Evolutionary conservation across 2,888 invertebrate genomes (phyloP).

Genomic region (Ormia ochracea): DNA sequence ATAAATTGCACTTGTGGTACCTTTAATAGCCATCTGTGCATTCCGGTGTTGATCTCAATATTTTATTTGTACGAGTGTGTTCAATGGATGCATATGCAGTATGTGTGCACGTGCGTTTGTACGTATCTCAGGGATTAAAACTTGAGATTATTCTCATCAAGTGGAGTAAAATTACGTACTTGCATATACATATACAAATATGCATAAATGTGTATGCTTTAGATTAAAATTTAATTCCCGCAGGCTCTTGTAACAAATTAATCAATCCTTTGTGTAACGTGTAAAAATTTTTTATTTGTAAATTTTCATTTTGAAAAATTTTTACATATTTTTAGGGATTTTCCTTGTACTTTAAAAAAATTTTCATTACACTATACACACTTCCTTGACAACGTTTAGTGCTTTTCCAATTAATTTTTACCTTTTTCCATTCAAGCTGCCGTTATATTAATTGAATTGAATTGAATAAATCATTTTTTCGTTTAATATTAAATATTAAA

Average conservation of each 20-base stretch:
- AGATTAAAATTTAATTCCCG: no score
- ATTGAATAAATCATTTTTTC: background rate
- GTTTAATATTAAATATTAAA: background rate
- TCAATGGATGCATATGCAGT: background rate
- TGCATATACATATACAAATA: no score
- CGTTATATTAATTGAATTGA: background rate
- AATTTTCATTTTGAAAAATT: no score
- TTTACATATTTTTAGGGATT: background rate
- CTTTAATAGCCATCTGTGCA: no score
- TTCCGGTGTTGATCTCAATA: no score
- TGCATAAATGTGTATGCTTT: no score
- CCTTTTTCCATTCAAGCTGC: background rate
- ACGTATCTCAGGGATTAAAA: background rate
- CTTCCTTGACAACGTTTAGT: background rate
- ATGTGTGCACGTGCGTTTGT: background rate
- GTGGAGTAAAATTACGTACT: no score
- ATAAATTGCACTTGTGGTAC: no score
- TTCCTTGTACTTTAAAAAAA: background rate
- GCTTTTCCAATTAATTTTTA: slow-evolving; percentile 1
- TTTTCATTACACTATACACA: slow-evolving; percentile 18
- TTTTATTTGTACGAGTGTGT: no score
- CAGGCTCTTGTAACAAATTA: no score
- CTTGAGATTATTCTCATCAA: background rate
- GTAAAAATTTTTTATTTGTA: no score
- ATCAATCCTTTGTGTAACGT: no score